Conservation (phyloP, 2,113 vertebrate genomes). For the Chunga burmeisteri region DNA sequence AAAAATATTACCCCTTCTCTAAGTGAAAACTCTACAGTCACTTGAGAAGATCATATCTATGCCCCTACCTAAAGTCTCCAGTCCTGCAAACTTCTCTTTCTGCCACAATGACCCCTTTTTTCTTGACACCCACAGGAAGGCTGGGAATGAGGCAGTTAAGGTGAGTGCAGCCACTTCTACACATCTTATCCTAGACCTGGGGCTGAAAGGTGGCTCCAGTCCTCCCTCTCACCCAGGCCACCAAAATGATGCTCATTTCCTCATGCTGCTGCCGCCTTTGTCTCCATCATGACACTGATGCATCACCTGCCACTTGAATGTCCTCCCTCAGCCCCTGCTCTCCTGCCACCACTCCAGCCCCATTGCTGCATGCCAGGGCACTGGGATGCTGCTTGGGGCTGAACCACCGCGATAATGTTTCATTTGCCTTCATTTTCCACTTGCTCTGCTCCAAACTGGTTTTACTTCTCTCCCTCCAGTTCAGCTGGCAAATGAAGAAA, state of each 20-base stretch:
- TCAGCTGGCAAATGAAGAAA: neutral
- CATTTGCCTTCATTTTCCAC: neutral
- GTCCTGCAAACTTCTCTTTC: neutral
- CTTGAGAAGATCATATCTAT: neutral
- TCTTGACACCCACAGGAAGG: neutral
- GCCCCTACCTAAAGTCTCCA: neutral
- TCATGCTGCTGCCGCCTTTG: neutral
- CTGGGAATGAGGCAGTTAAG: accelerated
- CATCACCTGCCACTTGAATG: neutral
- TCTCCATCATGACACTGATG: neutral
- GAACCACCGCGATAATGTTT: neutral
- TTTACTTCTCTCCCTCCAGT: neutral
- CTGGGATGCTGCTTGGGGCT: neutral
- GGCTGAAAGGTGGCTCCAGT: neutral
- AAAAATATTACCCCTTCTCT: neutral
- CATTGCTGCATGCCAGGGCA: accelerated
- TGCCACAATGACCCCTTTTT: neutral
- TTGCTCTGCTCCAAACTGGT: neutral
- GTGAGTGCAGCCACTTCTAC: neutral
- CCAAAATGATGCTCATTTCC: neutral
- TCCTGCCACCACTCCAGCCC: neutral
- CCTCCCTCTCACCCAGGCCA: neutral
- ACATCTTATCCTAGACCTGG: neutral
- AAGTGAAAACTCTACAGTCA: neutral
- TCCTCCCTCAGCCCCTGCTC: neutral